Base-by-base conservation (phyloP, 2,888 invertebrate species). In the Nematopogon swammerdamellus region DNA sequence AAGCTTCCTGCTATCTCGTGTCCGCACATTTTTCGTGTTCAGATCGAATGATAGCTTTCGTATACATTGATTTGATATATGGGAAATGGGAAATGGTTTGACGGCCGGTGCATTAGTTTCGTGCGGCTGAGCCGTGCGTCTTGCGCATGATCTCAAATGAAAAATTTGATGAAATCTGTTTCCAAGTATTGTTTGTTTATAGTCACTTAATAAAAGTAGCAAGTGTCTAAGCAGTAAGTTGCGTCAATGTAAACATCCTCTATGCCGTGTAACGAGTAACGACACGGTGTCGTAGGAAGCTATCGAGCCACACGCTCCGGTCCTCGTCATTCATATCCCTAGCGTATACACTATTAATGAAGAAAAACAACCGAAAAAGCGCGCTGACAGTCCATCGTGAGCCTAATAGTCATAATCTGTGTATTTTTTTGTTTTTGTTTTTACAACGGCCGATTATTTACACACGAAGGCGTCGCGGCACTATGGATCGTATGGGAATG, bases 361-460 rank as follows among this genome's bases (percentile, higher is more conserved):
- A 68, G 60, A 59, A 56, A 64, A 64, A 67, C 67, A 63, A 67
- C 68, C 67, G 72, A 73, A 70, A 66, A 67, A 59, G 63, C 63
- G 62, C 63, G 72, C 67, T 75, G 74, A 76, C 77, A 76, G 70
- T 62, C 63, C 63, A 68, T 70, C 63, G 69, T 67, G 64, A 68
- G 68, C 66, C 73, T 48, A 74, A 75, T 76, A 73, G 70, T 72
- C 67, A 64, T 71, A 70, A 70, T 73, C 62, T 71, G 67, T 70
- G 58, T 59, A 64, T 65, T 63, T 58, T 61, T 66, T 67, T 65
- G 64, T 67, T 63, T 63, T 65, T 64, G 59, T 65, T 63, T 59
- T 60, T 45, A 58, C 59, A 59, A 59, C 61, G 58, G 57, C 53
- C 64, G 57, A 65, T 68, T 71, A 75, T 74, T 73, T 73, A 72